A percentile compares a stretch with the other conserved stretches of the same genome.
Evolutionary conservation across 2,797 vertebrate genomes (phyloP).

Genomic region (Paratrypauchen microcephalus): DNA sequence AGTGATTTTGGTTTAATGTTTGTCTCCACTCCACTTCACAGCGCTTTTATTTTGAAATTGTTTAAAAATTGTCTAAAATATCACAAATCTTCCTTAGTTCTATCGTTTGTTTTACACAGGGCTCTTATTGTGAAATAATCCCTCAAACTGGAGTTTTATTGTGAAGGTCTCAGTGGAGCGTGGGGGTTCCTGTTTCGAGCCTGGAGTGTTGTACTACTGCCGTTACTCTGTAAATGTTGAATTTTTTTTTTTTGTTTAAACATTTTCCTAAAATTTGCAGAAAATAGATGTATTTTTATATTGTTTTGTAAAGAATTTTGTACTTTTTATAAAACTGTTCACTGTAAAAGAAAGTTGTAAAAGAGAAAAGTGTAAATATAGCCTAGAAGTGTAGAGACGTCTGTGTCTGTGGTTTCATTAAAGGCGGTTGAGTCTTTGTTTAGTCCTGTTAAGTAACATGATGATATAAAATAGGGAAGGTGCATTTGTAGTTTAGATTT

Average conservation of each 20-base stretch:
- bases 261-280: conserved; percentile 74
- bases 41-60: background rate
- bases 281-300: conserved; percentile 86
- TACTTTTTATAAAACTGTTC: conserved; percentile 81
- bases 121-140: background rate
- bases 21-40: background rate
- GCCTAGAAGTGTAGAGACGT: conserved; percentile 77
- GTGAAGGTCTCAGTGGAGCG: conserved; percentile 5
- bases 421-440: background rate
- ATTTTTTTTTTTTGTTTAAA: conserved; percentile 79
- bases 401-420: background rate
- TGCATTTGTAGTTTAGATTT: too few species aligned
- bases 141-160: background rate
- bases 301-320: conserved; percentile 85
- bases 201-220: conserved; percentile 9
- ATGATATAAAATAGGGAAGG: too few species aligned
- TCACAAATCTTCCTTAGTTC: background rate
- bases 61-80: background rate
- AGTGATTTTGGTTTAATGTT: background rate
- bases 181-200: background rate
- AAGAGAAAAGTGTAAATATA: conserved; percentile 76
- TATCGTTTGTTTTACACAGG: background rate
- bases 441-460: too few species aligned
- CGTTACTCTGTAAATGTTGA: conserved; percentile 73
- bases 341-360: conserved; percentile 74